Evolutionary conservation across 2,888 invertebrate genomes (phyloP).

Genomic region (Muschampia staudingeri): DNA sequence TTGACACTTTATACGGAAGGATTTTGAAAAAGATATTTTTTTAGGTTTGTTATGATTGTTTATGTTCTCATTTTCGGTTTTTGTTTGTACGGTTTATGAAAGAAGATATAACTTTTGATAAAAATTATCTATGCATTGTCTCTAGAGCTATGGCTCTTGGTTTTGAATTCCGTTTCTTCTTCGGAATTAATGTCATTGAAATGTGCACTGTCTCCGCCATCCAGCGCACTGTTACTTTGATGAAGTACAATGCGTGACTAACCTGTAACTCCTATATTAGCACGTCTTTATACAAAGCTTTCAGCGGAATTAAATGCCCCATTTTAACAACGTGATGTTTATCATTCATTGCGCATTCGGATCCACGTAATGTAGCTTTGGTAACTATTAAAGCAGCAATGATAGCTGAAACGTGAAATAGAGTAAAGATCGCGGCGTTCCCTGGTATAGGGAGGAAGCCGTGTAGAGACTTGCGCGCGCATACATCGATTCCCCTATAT

Average conservation of each 20-base stretch:
- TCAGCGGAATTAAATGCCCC: conserved; percentile 49
- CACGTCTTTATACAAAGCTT: conserved; percentile 53
- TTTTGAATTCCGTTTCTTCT: conserved; percentile 25
- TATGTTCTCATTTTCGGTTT: conserved; percentile 38
- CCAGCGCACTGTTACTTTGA: conserved; percentile 63
- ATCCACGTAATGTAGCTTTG: neutral
- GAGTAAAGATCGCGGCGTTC: conserved; percentile 14
- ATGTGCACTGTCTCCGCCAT: conserved; percentile 58
- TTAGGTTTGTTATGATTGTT: neutral
- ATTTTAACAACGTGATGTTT: conserved; percentile 50
- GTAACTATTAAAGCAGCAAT: conserved; percentile 50
- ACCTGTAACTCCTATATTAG: conserved; percentile 67
- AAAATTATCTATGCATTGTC: conserved; percentile 38
- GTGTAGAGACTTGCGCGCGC: conserved; percentile 85
- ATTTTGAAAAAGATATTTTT: conserved; percentile 12
- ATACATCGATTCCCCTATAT: conserved; percentile 81
- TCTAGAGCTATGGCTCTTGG: conserved; percentile 14
- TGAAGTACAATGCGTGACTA: conserved; percentile 68
- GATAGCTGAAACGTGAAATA: conserved; percentile 28
- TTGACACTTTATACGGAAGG: conserved; percentile 8
- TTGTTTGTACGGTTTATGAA: conserved; percentile 23
- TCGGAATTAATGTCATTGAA: conserved; percentile 58
- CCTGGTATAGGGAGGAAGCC: conserved; percentile 74
- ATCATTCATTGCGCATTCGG: conserved; percentile 50
- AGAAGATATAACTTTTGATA: conserved; percentile 31